A percentile compares a stretch with the other conserved stretches of the same genome.
Evolutionary conservation across 2,888 invertebrate genomes (phyloP).

Genomic region (Cosmorhoe ocellata): DNA sequence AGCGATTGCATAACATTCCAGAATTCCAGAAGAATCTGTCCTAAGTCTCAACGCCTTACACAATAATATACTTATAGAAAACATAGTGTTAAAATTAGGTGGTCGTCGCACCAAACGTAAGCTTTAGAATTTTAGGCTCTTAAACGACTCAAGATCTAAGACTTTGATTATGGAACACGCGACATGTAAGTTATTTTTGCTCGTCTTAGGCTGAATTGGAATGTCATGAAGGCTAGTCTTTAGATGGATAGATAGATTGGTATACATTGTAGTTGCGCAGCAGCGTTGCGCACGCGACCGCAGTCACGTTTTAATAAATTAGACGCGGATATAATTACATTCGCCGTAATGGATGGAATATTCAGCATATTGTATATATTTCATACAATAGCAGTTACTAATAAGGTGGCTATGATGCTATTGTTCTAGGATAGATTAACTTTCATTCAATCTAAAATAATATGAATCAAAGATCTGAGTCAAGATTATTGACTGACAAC

Average conservation of each 20-base stretch:
- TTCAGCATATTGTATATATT: too few species aligned
- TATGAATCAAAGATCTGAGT: too few species aligned
- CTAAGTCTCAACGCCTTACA: background rate
- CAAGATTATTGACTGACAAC: too few species aligned
- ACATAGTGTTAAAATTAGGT: too few species aligned
- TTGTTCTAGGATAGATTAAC: too few species aligned
- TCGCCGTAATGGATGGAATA: slow-evolving; percentile 27
- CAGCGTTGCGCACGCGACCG: slow-evolving; percentile 40
- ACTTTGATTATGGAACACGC: too few species aligned
- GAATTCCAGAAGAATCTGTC: background rate
- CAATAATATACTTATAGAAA: too few species aligned
- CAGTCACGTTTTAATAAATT: slow-evolving; percentile 47
- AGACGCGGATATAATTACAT: slow-evolving; percentile 43
- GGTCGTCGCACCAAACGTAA: too few species aligned
- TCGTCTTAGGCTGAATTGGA: background rate
- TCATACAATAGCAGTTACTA: slow-evolving; percentile 10
- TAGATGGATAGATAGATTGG: slow-evolving; percentile 11
- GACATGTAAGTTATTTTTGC: background rate
- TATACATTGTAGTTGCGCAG: slow-evolving; percentile 21
- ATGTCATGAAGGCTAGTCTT: slow-evolving; percentile 1
- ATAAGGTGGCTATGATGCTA: background rate
- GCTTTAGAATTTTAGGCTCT: too few species aligned
- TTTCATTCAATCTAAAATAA: too few species aligned
- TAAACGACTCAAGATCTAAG: too few species aligned
- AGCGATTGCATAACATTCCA: too few species aligned